Evolutionary conservation across 2,888 invertebrate species (phyloP).

Genomic region (Lottia gigantea): DNA sequence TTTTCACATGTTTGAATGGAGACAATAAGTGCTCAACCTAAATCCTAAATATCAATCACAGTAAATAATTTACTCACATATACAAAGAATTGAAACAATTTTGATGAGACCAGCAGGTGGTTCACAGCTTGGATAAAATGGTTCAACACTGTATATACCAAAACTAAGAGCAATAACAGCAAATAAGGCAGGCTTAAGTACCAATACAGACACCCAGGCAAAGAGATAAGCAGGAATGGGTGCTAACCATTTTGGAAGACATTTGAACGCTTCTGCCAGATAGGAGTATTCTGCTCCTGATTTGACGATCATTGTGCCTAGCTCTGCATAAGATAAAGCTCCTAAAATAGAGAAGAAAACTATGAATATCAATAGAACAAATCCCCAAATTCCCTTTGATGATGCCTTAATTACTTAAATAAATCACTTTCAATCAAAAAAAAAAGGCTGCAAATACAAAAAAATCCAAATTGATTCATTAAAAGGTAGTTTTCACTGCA

Average conservation of each 20-base stretch:
- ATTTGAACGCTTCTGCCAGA: constrained; percentile 49
- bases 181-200: constrained; percentile 67
- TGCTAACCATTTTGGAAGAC: constrained; percentile 43
- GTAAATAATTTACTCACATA: constrained; percentile 46
- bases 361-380: too few species aligned
- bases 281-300: constrained; percentile 87
- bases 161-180: constrained; percentile 71
- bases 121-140: constrained; percentile 57
- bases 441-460: too few species aligned
- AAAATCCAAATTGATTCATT: too few species aligned
- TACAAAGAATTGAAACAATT: constrained; percentile 48
- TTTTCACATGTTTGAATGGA: too few species aligned
- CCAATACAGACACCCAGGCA: constrained; percentile 71
- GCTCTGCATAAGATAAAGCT: constrained; percentile 83
- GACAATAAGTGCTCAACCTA: too few species aligned
- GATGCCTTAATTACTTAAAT: too few species aligned
- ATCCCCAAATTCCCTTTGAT: too few species aligned
- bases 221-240: constrained; percentile 73
- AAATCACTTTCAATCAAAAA: too few species aligned
- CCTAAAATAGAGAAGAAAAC: constrained; percentile 70
- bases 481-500: too few species aligned
- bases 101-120: constrained; percentile 48
- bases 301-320: constrained; percentile 82
- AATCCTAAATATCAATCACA: neutral
- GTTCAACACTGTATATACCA: constrained; percentile 60